phyloP scores from a whole-genome alignment of 2,113 vertebrate species.

The Parotia lawesii region DNA sequence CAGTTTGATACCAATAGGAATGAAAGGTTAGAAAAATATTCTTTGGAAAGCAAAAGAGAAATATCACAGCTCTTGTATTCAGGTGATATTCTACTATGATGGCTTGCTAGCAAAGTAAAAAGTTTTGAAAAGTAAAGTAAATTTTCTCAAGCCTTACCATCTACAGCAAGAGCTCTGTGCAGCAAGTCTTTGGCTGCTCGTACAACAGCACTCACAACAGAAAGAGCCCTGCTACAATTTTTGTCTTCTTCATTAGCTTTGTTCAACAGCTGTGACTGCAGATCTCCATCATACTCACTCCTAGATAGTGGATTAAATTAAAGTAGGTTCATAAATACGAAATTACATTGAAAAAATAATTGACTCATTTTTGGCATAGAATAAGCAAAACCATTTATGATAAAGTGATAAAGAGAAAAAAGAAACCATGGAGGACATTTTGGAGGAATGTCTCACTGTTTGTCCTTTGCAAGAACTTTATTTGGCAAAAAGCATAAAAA shows the following conservation, averaged over 20 bases:
- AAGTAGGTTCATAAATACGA: neutral
- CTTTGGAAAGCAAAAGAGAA: neutral
- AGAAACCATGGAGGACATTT: neutral
- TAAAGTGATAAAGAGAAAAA: neutral
- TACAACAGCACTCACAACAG: slow-evolving; percentile 94
- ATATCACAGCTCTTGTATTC: neutral
- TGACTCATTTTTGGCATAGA: neutral
- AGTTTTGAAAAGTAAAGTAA: neutral
- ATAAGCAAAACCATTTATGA: neutral
- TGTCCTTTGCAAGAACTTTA: neutral
- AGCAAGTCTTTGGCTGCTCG: slow-evolving; percentile 93
- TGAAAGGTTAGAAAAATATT: neutral
- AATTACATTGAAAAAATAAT: neutral
- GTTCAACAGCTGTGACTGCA: slow-evolving; percentile 94
- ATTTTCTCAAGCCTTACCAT: slow-evolving; percentile 79
- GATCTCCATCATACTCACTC: slow-evolving; percentile 96
- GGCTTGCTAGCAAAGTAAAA: neutral
- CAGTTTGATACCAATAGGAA: neutral
- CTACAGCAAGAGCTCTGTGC: slow-evolving; percentile 94
- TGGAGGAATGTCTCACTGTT: neutral
- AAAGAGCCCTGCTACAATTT: slow-evolving; percentile 93
- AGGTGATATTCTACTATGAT: neutral
- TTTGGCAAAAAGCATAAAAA: neutral
- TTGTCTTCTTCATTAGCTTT: slow-evolving; percentile 99
- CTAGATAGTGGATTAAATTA: slow-evolving; percentile 62